These are phyloP conservation scores for Apamea sordens DNA, from an alignment of 2,888 invertebrate species.

Conservation along the genomic window DNA sequence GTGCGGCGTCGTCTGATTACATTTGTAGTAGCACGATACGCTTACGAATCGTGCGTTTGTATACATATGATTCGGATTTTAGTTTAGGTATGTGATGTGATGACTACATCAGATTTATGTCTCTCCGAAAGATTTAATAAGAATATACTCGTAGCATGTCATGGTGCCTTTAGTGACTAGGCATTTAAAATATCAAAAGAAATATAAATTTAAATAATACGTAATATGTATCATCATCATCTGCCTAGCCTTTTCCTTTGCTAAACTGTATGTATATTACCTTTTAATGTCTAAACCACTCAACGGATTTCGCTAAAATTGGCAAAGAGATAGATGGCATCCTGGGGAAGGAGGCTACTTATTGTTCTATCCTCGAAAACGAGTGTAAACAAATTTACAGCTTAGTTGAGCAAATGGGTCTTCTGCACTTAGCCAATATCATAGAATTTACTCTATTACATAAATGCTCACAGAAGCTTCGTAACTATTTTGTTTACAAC, in stretches of 20 bases:
- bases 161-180: not conserved
- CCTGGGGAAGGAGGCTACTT: no score
- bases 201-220: no score
- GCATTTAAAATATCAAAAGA: not conserved
- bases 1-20: slow-evolving; percentile 36
- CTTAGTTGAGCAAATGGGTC: not conserved
- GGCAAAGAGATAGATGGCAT: not conserved
- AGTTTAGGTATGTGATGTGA: not conserved
- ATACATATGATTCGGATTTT: slow-evolving; percentile 4
- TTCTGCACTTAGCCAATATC: slow-evolving; percentile 11
- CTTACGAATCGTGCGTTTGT: slow-evolving; percentile 6
- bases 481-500: slow-evolving; percentile 6
- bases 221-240: no score
- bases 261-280: no score
- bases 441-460: not conserved
- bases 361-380: no score
- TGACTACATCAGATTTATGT: not conserved
- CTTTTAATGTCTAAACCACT: not conserved
- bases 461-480: not conserved
- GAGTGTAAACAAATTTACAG: no score
- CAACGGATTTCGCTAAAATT: not conserved
- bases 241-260: no score
- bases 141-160: not conserved
- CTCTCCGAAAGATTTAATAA: not conserved
- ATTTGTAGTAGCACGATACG: slow-evolving; percentile 1